Evolutionary conservation across 2,888 invertebrate genomes (phyloP).

Genomic region (Napeogenes sylphis): DNA sequence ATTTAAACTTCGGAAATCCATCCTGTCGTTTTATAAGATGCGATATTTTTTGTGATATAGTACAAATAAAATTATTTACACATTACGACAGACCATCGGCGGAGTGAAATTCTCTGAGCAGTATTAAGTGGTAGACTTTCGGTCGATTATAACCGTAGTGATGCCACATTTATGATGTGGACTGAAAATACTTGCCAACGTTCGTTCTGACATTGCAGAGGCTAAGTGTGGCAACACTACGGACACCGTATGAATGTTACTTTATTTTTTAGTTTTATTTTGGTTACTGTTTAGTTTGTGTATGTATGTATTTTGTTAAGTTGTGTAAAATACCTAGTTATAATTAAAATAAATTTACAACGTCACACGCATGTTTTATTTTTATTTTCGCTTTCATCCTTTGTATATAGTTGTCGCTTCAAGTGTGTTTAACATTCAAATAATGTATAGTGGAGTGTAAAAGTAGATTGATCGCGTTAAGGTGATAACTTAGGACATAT

Average conservation of each 20-base stretch:
- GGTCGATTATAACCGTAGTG: constrained; percentile 9
- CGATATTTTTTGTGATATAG: constrained; percentile 67
- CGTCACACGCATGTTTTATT: constrained; percentile 67
- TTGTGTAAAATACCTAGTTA: constrained; percentile 77
- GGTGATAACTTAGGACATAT: constrained; percentile 61
- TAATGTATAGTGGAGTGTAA: constrained; percentile 54
- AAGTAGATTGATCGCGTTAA: constrained; percentile 49
- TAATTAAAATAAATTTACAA: constrained; percentile 70
- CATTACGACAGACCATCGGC: constrained; percentile 40
- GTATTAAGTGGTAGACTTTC: constrained; percentile 52
- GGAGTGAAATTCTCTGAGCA: constrained; percentile 50
- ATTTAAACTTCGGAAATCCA: constrained; percentile 25
- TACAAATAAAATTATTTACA: constrained; percentile 66
- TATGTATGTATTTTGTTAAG: constrained; percentile 77
- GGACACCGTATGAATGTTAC: constrained; percentile 59
- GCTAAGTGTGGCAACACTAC: constrained; percentile 18
- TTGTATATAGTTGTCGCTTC: constrained; percentile 44
- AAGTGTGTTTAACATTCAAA: constrained; percentile 6
- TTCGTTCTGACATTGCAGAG: neutral
- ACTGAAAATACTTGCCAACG: constrained; percentile 34
- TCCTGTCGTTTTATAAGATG: constrained; percentile 35
- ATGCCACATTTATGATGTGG: constrained; percentile 19
- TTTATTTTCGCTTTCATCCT: constrained; percentile 42
- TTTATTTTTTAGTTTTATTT: constrained; percentile 45
- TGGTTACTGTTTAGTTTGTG: constrained; percentile 74